A percentile compares a stretch with the other conserved stretches of the same genome.
phyloP scores from a whole-genome alignment of 1,140 invertebrate species.

The Radopholus similis region DNA sequence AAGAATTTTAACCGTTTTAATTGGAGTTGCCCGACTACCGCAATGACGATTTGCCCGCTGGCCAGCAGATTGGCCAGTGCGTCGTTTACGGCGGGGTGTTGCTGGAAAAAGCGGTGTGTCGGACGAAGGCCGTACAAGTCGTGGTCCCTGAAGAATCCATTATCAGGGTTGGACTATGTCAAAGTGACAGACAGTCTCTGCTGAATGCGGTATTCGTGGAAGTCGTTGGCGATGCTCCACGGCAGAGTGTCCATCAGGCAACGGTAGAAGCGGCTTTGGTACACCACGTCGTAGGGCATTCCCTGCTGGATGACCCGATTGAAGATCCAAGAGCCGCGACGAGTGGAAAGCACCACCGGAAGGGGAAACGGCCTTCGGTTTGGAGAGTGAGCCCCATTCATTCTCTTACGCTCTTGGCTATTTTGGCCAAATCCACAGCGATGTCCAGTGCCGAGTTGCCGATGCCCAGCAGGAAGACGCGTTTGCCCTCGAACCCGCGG shows the following conservation, averaged over 20 bases:
- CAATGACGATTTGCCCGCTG: constrained; percentile 62
- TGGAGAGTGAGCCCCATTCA: not conserved
- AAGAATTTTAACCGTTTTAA: constrained; percentile 1
- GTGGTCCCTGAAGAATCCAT: constrained; percentile 61
- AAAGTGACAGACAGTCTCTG: constrained; percentile 36
- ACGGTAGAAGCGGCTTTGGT: constrained; percentile 41
- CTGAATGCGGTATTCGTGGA: constrained; percentile 47
- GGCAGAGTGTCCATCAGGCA: constrained; percentile 45
- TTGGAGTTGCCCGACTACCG: constrained; percentile 36
- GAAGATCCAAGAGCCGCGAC: constrained; percentile 63
- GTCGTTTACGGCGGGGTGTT: constrained; percentile 67
- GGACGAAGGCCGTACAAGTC: constrained; percentile 63
- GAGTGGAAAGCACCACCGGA: constrained; percentile 63
- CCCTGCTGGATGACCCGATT: constrained; percentile 56
- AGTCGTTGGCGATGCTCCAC: constrained; percentile 59
- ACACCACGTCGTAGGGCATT: constrained; percentile 55
- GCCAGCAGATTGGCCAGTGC: constrained; percentile 64
- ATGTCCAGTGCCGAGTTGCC: constrained; percentile 66
- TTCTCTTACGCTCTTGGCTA: constrained; percentile 53
- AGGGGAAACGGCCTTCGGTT: not conserved
- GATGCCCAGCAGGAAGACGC: constrained; percentile 64
- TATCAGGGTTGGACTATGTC: constrained; percentile 14
- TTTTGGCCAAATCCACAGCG: constrained; percentile 64
- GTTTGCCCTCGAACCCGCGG: constrained; percentile 61
- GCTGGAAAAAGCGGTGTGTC: constrained; percentile 61